Base-by-base conservation (phyloP, 2,113 vertebrate species). In the Haplochromis vanheusdeni region DNA sequence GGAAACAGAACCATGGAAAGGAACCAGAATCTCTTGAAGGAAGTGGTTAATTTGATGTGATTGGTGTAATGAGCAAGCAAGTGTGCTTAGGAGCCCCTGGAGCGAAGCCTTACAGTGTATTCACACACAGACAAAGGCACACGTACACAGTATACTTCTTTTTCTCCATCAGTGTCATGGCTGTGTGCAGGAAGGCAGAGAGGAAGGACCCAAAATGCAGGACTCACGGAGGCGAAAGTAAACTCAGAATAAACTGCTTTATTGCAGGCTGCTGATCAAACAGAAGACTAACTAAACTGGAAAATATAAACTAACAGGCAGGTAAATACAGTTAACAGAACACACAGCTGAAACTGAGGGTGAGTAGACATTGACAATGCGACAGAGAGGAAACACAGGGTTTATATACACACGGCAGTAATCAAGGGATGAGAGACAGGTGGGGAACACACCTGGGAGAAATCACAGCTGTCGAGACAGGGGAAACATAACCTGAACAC, bases 1-100 rank as follows among this genome's bases (percentile, higher is more conserved):
- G 62, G 87, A 85, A 84, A 80, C 21, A 42, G 14, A 89, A 45
- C 86, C 70, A 56, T 4, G 14, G 62, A 70, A 91, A 83, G 28
- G 54, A 89, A 86, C 8, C 35, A 45, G 58, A 58, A 83, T 85
- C 79, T 77, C 33, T 2, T 45, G 79, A 89, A 86, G 82, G 42
- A 91, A 88, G 83, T 60, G 40, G 90, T 85, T 90, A 51, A 89
- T 87, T 89, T 95, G 94, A 96, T 92, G 94, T 95, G 91, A 95
- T 93, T 80, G 93, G 86, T 80, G 42, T 95, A 96, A 96, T 92
- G 93, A 95, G 94, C 49, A 51, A 82, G 52, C 37, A 13, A 37
- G 79, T 17, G 65, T 52, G 14, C 42, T 56, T 7, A 37, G 82
- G 79, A 79, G 51, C 88, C 73, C 87, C 87, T 37, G 86, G 9